Base-by-base conservation (phyloP, 1,140 invertebrate species). In the Heliconius eleuchia region DNA sequence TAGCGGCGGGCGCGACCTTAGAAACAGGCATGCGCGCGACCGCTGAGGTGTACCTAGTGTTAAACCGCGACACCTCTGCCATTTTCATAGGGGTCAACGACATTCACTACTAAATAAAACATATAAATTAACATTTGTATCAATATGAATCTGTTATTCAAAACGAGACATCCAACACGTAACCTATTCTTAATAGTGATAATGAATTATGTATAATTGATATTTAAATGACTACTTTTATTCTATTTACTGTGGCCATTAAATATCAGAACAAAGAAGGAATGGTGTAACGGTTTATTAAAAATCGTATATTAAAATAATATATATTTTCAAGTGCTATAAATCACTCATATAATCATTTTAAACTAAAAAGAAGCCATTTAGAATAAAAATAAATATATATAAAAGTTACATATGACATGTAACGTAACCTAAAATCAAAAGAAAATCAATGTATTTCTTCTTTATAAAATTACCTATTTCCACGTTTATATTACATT, bases 1-100 rank as follows among this genome's bases (percentile, higher is more conserved):
- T 84, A 87, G 80, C 76, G 82, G 73, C 87, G 86, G 86, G 86
- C 83, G 85, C 88, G 89, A 92, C 89, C 91, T 92, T 89, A 92
- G 87, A 88, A 87, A 89, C 88, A 92, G 90, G 88, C 92, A 92
- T 92, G 92, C 92, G 91, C 92, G 90, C 86, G 83, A 83, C 85
- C 87, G 88, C 83, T 78, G 83, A 83, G 85, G 86, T 88, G 89
- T 37, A 37, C 85, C 88, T 88, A 89, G 82, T 88, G 83, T 85
- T 86, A 91, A 90, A 87, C 84, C 86, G 87, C 86, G 88, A 88
- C 84, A 87, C 84, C 83, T 88, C 85, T 89, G 86, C 86, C 89
- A 86, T 90, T 84, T 89, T 86, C 85, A 86, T 76, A 85, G 82
- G 82, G 89, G 89, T 92, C 90, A 92, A 88, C 90, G 89, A 89